A percentile compares a stretch with the other conserved stretches of the same genome.
These are phyloP conservation scores for Onchidella celtica DNA, from an alignment of 2,888 invertebrate species.

Conservation along the genomic window DNA sequence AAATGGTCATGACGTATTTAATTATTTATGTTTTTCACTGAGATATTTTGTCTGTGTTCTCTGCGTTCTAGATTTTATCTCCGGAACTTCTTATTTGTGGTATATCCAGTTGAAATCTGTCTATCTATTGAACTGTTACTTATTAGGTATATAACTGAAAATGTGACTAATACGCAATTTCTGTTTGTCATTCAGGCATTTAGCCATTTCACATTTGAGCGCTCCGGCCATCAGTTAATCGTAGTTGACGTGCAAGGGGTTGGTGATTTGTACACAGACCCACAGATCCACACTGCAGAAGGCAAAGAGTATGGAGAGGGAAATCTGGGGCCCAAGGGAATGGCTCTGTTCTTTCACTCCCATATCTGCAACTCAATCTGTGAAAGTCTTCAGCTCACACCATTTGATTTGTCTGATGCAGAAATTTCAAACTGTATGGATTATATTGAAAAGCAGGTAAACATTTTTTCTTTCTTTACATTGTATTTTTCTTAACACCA, in stretches of 20 bases:
- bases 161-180: too few relatives aligned
- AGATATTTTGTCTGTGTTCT: too few relatives aligned
- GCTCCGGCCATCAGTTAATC: conserved; percentile 83
- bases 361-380: conserved; percentile 83
- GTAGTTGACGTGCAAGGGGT: conserved; percentile 84
- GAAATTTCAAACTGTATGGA: conserved; percentile 73
- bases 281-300: conserved; percentile 83
- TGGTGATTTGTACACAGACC: conserved; percentile 84
- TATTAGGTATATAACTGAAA: too few relatives aligned
- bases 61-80: too few relatives aligned
- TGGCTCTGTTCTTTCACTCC: conserved; percentile 84
- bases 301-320: conserved; percentile 83
- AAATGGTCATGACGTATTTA: too few relatives aligned
- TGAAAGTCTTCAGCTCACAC: conserved; percentile 81
- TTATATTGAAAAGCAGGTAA: conserved; percentile 64
- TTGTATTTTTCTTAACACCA: too few relatives aligned
- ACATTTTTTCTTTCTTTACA: neutral
- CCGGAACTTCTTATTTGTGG: too few relatives aligned
- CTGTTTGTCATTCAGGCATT: conserved; percentile 79
- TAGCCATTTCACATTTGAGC: conserved; percentile 84
- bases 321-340: conserved; percentile 83
- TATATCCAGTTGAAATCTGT: too few relatives aligned
- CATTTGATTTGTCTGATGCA: conserved; percentile 82
- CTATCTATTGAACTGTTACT: too few relatives aligned
- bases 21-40: too few relatives aligned